Conservation (phyloP, 2,888 invertebrate genomes). For the Drosophila emarginata region DNA sequence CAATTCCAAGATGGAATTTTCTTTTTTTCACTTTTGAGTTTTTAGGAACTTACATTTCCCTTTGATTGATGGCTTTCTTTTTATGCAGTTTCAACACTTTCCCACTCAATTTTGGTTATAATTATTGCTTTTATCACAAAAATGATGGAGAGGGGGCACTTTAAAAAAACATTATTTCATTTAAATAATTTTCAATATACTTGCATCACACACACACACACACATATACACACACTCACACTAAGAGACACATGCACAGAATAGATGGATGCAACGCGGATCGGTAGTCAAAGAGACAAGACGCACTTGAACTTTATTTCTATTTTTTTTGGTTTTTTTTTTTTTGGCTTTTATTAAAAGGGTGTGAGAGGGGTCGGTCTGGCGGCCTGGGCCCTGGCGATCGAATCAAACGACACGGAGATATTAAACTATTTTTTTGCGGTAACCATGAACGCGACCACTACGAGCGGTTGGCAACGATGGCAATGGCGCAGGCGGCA, state of each 20-base stretch:
- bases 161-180: constrained; percentile 31
- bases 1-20: constrained; percentile 52
- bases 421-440: constrained; percentile 83
- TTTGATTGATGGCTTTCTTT: not conserved
- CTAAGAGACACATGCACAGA: constrained; percentile 17
- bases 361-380: constrained; percentile 10
- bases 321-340: not conserved
- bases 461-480: constrained; percentile 79
- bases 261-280: constrained; percentile 8
- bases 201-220: constrained; percentile 2
- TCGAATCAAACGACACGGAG: constrained; percentile 82
- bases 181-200: not conserved
- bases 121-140: not conserved
- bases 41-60: not conserved
- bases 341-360: not conserved
- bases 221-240: constrained; percentile 13
- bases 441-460: constrained; percentile 83
- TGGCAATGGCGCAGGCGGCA: constrained; percentile 62
- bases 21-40: too few relatives aligned
- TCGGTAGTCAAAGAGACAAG: not conserved
- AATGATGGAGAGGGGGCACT: not conserved
- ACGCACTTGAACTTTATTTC: not conserved
- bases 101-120: not conserved
- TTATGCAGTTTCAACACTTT: not conserved
- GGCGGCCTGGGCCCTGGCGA: constrained; percentile 64